Percentiles rank a stretch among this genome's conserved stretches.
Conservation (phyloP, 2,888 invertebrate species). For the Amphipoea lucens region DNA sequence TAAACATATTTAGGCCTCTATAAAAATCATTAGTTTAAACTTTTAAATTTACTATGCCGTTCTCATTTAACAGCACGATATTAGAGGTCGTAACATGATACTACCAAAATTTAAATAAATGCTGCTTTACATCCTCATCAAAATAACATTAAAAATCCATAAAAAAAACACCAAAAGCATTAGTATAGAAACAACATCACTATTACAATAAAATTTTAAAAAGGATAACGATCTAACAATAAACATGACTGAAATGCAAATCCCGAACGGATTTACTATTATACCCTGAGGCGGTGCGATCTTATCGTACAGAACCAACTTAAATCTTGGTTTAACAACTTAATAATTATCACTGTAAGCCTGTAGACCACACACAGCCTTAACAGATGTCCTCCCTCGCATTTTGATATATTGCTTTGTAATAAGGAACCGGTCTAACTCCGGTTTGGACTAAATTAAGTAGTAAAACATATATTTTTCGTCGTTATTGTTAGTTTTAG, state of each 20-base stretch:
- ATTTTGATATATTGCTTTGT: slow-evolving; percentile 74
- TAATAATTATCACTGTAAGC: slow-evolving; percentile 75
- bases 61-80: neutral
- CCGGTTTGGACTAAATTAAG: slow-evolving; percentile 39
- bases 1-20: neutral
- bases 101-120: slow-evolving; percentile 7
- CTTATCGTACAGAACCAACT: slow-evolving; percentile 69
- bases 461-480: slow-evolving; percentile 26
- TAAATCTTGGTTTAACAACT: slow-evolving; percentile 76
- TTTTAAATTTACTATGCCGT: neutral
- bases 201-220: slow-evolving; percentile 39
- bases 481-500: slow-evolving; percentile 15
- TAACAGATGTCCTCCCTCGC: slow-evolving; percentile 78
- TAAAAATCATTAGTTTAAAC: neutral
- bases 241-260: slow-evolving; percentile 69
- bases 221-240: slow-evolving; percentile 61
- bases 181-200: neutral
- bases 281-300: slow-evolving; percentile 67
- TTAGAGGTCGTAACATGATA: neutral
- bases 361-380: slow-evolving; percentile 77
- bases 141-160: neutral
- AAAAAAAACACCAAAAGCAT: neutral
- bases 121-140: neutral
- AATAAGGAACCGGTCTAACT: slow-evolving; percentile 58
- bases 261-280: slow-evolving; percentile 64